Evolutionary conservation across 2,113 vertebrate genomes (phyloP).

Genomic region (Saccopteryx leptura): DNA sequence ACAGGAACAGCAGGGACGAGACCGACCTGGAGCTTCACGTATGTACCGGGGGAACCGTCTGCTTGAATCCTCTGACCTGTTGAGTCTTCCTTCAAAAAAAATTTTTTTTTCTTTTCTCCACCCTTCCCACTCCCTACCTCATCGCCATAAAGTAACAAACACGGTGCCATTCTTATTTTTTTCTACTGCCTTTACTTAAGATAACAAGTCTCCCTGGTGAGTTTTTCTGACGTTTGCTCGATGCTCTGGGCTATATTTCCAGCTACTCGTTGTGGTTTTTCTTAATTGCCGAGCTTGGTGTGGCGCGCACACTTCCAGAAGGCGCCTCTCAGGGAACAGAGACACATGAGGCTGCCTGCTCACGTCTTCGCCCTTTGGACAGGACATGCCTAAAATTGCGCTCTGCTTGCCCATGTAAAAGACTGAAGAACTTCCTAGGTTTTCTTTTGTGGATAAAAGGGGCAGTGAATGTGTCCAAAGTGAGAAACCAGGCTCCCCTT

Average conservation of each 20-base stretch:
- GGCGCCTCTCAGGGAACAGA: not conserved
- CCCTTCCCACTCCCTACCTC: not conserved
- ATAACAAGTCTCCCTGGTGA: not conserved
- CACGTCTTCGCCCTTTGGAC: not conserved
- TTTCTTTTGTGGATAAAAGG: not conserved
- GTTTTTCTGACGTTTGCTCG: not conserved
- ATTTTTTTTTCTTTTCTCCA: accelerated
- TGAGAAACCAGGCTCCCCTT: not conserved
- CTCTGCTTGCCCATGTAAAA: not conserved
- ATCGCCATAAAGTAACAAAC: not conserved
- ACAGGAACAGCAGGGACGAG: conserved; percentile 88
- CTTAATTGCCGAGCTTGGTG: not conserved
- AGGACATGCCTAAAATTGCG: not conserved
- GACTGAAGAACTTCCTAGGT: not conserved
- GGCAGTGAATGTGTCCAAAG: not conserved
- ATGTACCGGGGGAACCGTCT: not conserved
- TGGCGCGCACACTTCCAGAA: not conserved
- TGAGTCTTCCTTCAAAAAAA: not conserved
- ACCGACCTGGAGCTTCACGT: conserved; percentile 86
- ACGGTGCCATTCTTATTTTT: not conserved
- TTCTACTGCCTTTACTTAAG: not conserved
- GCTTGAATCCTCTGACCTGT: not conserved
- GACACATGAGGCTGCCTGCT: not conserved
- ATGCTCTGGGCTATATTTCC: not conserved
- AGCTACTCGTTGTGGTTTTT: not conserved